Conservation (phyloP, 2,113 vertebrate species). For the Ovis aries region ARS-UI_Ramb_v3.0 NC_056059.1:32989501-32990000, state of each 20-base stretch:
- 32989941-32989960: background rate
- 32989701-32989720: background rate
- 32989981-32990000: background rate
- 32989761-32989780: background rate
- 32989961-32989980: background rate
- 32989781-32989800: background rate
- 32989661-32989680: background rate
- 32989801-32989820: background rate
- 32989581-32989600: background rate
- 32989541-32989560: background rate
- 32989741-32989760: background rate
- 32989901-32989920: background rate
- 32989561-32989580: background rate
- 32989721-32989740: background rate
- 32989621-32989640: background rate
- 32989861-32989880: background rate
- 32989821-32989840: background rate
- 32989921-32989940: background rate
- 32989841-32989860: background rate
- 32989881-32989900: background rate
- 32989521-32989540: background rate
- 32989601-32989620: background rate
- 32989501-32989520: background rate
- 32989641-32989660: background rate
- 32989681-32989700: background rate